Percentiles rank a stretch among this genome's conserved stretches.
These are phyloP conservation scores for Bucco capensis DNA, from an alignment of 2,113 vertebrate genomes.

Conservation along the genomic window DNA sequence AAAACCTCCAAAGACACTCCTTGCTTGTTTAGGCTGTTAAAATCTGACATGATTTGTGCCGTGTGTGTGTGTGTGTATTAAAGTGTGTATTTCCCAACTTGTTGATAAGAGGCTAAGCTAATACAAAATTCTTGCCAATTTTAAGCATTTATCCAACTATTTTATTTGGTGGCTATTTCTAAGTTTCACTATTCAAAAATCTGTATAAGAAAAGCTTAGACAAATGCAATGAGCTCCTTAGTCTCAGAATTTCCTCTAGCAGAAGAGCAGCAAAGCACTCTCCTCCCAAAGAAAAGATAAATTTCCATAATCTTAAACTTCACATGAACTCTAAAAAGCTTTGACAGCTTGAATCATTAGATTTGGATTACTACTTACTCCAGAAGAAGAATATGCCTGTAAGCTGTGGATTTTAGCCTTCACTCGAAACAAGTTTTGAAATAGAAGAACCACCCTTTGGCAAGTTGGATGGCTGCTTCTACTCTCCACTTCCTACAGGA, in stretches of 20 bases:
- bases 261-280: not conserved
- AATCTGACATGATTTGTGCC: not conserved
- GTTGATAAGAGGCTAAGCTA: not conserved
- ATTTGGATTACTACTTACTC: not conserved
- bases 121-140: not conserved
- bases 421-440: not conserved
- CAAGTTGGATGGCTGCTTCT: not conserved
- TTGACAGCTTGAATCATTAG: not conserved
- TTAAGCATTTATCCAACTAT: not conserved
- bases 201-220: not conserved
- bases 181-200: not conserved
- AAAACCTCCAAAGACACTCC: not conserved
- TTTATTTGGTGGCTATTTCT: not conserved
- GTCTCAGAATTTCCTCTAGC: not conserved
- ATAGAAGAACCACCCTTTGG: not conserved
- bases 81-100: not conserved
- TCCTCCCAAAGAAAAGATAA: not conserved
- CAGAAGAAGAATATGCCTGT: not conserved
- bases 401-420: slow-evolving; percentile 7
- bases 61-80: not conserved
- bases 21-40: not conserved
- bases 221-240: not conserved
- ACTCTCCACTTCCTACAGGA: not conserved
- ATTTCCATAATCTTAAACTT: not conserved
- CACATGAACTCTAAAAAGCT: not conserved